phyloP scores from a whole-genome alignment of 2,797 vertebrate genomes.

The Prionace glauca region DNA sequence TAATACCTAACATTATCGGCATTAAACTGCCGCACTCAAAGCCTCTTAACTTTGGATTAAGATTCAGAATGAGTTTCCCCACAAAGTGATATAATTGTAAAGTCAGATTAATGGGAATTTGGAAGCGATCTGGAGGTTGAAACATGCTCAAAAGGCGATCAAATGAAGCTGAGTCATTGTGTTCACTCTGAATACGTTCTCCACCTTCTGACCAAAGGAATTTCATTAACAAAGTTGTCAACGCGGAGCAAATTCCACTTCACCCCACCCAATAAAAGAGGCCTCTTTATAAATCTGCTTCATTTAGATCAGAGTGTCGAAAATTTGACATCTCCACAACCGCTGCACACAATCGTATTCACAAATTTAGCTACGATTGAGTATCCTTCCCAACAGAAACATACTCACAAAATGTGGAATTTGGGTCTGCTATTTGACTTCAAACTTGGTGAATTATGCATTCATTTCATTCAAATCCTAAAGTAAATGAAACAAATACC shows the following conservation, averaged over 20 bases:
- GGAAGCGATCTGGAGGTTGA: background rate
- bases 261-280: background rate
- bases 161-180: slow-evolving; percentile 19
- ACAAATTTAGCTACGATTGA: background rate
- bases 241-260: background rate
- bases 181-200: background rate
- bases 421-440: background rate
- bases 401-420: background rate
- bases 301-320: background rate
- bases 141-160: background rate
- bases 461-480: background rate
- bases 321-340: background rate
- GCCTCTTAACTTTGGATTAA: slow-evolving; percentile 35
- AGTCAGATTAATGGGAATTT: background rate
- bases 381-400: background rate
- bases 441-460: background rate
- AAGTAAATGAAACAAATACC: background rate
- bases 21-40: slow-evolving; percentile 1
- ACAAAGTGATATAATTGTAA: slow-evolving; percentile 12
- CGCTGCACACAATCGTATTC: background rate
- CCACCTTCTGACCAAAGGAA: background rate
- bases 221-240: slow-evolving; percentile 19
- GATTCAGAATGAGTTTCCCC: slow-evolving; percentile 25
- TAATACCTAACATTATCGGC: background rate
- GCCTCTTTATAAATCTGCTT: background rate